Evolutionary conservation across 1,140 invertebrate genomes (phyloP).

Genomic region (Hyphantria cunea): DNA sequence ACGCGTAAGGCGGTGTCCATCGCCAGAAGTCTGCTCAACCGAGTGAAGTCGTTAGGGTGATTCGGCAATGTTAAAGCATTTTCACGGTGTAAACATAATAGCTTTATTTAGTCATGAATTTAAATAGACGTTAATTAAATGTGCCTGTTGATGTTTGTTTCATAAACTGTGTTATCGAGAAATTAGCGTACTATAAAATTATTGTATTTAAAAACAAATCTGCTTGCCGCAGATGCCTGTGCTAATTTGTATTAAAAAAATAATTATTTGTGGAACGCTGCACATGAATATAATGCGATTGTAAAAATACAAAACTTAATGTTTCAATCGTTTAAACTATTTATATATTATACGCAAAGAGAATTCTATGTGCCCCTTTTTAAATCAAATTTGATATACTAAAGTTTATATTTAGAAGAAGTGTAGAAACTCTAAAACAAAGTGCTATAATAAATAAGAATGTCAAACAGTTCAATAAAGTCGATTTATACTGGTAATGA

Average conservation of each 20-base stretch:
- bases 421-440: too few species aligned
- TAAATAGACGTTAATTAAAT: conserved; percentile 13
- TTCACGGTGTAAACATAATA: conserved; percentile 23
- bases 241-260: conserved; percentile 11
- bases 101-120: conserved; percentile 19
- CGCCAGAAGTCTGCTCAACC: conserved; percentile 2
- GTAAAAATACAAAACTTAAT: too few species aligned
- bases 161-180: conserved; percentile 18
- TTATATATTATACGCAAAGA: too few species aligned
- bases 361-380: too few species aligned
- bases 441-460: too few species aligned
- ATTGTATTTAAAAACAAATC: conserved; percentile 25
- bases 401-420: too few species aligned
- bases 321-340: too few species aligned
- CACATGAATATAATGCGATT: too few species aligned
- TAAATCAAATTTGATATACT: too few species aligned
- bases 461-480: too few species aligned
- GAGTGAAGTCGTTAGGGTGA: conserved; percentile 12
- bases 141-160: conserved; percentile 26
- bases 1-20: conserved; percentile 7
- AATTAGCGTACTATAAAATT: conserved; percentile 20
- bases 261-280: too few species aligned
- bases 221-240: conserved; percentile 21
- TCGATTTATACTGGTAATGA: too few species aligned
- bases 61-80: conserved; percentile 31